A percentile compares a stretch with the other conserved stretches of the same genome.
Conservation (phyloP, 2,888 invertebrate genomes). For the Drosophila eohydei region DNA sequence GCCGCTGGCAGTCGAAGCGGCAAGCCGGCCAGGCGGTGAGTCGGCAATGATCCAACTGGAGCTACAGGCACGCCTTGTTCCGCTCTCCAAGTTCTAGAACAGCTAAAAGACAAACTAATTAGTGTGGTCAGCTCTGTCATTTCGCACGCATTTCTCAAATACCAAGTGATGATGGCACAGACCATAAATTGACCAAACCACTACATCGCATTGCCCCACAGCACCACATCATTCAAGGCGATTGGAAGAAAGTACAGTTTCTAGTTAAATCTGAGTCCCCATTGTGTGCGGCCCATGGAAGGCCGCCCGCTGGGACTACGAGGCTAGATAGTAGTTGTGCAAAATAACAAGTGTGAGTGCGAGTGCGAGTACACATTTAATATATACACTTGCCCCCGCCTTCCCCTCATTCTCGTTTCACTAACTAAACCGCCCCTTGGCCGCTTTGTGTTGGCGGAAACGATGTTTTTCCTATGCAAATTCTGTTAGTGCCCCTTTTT, state of each 20-base stretch:
- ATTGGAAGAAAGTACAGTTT: constrained; percentile 65
- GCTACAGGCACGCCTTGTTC: constrained; percentile 29
- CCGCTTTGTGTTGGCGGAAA: constrained; percentile 68
- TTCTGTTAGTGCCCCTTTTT: constrained; percentile 49
- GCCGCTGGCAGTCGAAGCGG: constrained; percentile 48
- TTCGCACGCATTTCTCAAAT: constrained; percentile 71
- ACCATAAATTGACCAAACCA: constrained; percentile 61
- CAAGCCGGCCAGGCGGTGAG: constrained; percentile 5
- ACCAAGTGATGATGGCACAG: constrained; percentile 55
- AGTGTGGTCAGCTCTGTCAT: constrained; percentile 62
- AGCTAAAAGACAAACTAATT: constrained; percentile 68
- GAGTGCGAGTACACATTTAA: constrained; percentile 44
- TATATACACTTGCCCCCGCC: constrained; percentile 33
- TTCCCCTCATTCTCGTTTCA: neutral
- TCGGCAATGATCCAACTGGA: constrained; percentile 33
- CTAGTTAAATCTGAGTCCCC: constrained; percentile 65
- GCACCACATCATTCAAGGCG: constrained; percentile 40
- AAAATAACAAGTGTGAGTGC: constrained; percentile 30
- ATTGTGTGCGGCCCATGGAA: constrained; percentile 69
- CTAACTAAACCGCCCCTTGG: constrained; percentile 39
- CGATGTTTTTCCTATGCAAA: constrained; percentile 68
- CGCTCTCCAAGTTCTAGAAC: constrained; percentile 30
- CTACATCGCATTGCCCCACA: neutral
- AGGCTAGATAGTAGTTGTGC: constrained; percentile 16
- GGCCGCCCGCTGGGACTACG: constrained; percentile 56